Evolutionary conservation across 2,888 invertebrate genomes (phyloP).

Genomic region (Quadroppia sp.): DNA sequence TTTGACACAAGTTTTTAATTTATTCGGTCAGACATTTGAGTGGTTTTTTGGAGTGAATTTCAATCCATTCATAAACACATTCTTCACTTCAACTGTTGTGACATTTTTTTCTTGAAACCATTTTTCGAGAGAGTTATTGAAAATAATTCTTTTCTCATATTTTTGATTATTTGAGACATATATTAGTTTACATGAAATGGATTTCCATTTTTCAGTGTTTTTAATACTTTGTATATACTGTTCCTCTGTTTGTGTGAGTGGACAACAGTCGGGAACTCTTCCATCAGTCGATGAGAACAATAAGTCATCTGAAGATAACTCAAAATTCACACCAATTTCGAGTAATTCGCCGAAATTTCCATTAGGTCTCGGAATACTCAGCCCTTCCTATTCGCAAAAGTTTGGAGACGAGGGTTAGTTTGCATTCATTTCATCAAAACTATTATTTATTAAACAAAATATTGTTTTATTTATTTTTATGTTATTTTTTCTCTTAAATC

Average conservation of each 20-base stretch:
- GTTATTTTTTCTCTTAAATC: too few relatives aligned
- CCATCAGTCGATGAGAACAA: neutral
- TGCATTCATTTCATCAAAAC: too few relatives aligned
- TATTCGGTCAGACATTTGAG: conserved; percentile 9
- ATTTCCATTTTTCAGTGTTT: neutral
- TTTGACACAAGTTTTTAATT: neutral
- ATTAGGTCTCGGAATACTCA: conserved; percentile 46
- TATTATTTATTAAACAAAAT: too few relatives aligned
- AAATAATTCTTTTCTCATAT: neutral
- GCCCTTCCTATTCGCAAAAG: conserved; percentile 46
- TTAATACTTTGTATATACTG: neutral
- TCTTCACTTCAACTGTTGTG: too few relatives aligned
- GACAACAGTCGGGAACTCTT: neutral
- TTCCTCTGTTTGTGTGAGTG: conserved; percentile 4
- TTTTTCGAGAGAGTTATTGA: neutral
- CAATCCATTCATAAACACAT: neutral
- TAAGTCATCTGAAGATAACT: neutral
- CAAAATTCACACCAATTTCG: neutral
- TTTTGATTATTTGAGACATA: too few relatives aligned
- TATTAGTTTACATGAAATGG: conserved; percentile 16
- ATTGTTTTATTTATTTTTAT: too few relatives aligned
- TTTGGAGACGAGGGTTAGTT: conserved; percentile 44
- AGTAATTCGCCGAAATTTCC: conserved; percentile 41
- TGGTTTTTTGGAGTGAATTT: neutral
- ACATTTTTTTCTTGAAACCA: neutral